A percentile compares a stretch with the other conserved stretches of the same genome.
These are phyloP conservation scores for Trachymyrmex cornetzi DNA, from an alignment of 1,140 invertebrate genomes.

Conservation along the genomic window DNA sequence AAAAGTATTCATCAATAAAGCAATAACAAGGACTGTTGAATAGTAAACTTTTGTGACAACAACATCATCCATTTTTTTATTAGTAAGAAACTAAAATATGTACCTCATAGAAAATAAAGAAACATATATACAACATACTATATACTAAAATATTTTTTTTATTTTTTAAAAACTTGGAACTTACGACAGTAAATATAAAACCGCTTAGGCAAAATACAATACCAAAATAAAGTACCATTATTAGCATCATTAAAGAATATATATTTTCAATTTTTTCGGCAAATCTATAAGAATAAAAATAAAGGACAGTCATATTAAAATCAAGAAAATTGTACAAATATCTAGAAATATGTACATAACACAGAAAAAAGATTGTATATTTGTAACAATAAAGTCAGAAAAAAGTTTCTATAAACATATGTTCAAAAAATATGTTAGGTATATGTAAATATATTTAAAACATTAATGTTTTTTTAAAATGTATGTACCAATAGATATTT, in stretches of 20 bases:
- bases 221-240: slow-evolving; percentile 22
- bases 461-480: too few species aligned
- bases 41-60: not conserved
- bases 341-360: too few species aligned
- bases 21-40: not conserved
- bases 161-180: not conserved
- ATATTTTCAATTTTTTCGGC: slow-evolving; percentile 30
- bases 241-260: slow-evolving; percentile 28
- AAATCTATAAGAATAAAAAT: slow-evolving; percentile 4
- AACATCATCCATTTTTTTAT: not conserved
- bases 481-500: too few species aligned
- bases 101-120: not conserved
- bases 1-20: slow-evolving; percentile 25
- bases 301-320: not conserved
- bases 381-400: too few species aligned
- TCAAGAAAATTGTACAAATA: too few species aligned
- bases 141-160: not conserved
- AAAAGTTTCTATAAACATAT: too few species aligned
- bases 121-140: not conserved
- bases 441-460: too few species aligned
- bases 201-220: slow-evolving; percentile 5
- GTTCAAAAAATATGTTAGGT: too few species aligned
- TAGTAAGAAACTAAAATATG: not conserved
- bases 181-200: slow-evolving; percentile 32
- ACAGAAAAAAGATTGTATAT: too few species aligned